Base-by-base conservation (phyloP, 1,140 invertebrate species). In the Chironomus tepperi region DNA sequence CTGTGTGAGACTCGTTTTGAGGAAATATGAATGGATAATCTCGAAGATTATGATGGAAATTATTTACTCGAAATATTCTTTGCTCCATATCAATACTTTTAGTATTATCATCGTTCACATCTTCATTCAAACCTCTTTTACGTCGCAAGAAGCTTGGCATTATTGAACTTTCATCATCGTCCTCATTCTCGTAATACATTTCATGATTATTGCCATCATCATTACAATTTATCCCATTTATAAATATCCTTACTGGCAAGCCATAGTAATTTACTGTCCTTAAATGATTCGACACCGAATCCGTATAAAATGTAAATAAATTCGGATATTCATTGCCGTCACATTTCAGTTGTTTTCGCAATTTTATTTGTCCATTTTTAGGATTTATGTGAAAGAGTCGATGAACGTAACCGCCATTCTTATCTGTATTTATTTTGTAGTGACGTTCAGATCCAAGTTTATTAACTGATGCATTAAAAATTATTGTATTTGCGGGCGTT, bases 261-360 rank as follows among this genome's bases (percentile, higher is more conserved):
- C 92, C 93, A 78, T 93, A 93, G 78, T 94, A 95, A 78, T 94
- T 91, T 65, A 94, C 89, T 74, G 91, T 92, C 5, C 88, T 85
- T 42, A 92, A 84, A 65, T 89, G 85, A 77, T 91, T 91, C 57
- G 92, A 91, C 24, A 90, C 91, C 15, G 92, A 94, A 79, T 95
- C 93, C 75, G 95, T 89, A 82, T 93, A 93, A 77, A 94, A 87
- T 5, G 92, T 93, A 81, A 95, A 93, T 16, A 94, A 85, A 77
- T 92, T 90, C 0, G 93, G 91, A 78, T 94, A 94, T 74, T 90
- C 89, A 8, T 93, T 85, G 42, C 91, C 91, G 76, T 93, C 89
- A 82, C 93, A 95, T 77, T 88, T 86, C n/a, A 95, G 82, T 15
- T 83, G 83, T 77, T 88, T 88, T 75, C 88, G 87, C n/a, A 94